phyloP scores from a whole-genome alignment of 64 coral and sea anemone genomes.

The Actinia equina region DNA sequence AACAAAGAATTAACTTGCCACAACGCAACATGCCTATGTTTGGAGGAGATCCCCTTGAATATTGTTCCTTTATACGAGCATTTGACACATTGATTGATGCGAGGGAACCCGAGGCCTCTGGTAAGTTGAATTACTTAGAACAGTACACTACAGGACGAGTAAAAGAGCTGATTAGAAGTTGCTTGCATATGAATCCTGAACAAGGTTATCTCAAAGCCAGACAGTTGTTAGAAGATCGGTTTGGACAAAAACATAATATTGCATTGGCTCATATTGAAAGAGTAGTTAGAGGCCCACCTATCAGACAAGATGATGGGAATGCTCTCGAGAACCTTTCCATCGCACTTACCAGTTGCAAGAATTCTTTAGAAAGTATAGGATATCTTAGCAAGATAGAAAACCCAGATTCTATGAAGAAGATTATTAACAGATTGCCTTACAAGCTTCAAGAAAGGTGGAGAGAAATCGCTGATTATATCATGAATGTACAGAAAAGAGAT shows the following conservation, averaged over 20 bases:
- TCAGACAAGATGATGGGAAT: not conserved
- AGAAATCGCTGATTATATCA: conserved; percentile 20
- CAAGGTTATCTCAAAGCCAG: conserved; percentile 30
- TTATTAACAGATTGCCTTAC: conserved; percentile 14
- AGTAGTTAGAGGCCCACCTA: conserved; percentile 20
- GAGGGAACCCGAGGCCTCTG: not conserved
- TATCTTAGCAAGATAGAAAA: conserved; percentile 17
- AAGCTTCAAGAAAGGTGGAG: not conserved
- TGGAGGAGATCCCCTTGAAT: not conserved
- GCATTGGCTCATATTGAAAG: conserved; percentile 39
- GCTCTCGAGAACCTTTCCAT: not conserved
- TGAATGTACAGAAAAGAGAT: no score
- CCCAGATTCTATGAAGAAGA: conserved; percentile 2
- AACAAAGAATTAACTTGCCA: conserved; percentile 1
- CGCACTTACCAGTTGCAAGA: not conserved
- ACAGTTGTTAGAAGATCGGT: conserved; percentile 29
- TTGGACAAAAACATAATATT: conserved; percentile 28
- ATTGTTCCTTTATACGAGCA: not conserved
- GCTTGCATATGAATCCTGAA: conserved; percentile 5
- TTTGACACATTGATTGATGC: not conserved
- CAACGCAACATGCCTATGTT: not conserved
- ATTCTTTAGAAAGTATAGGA: not conserved
- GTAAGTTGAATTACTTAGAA: conserved; percentile 13
- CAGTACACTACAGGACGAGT: conserved; percentile 26
- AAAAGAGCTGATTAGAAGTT: conserved; percentile 38